Percentiles rank a stretch among this genome's conserved stretches.
Evolutionary conservation across 2,888 invertebrate species (phyloP).

Genomic region (Carabus problematicus): DNA sequence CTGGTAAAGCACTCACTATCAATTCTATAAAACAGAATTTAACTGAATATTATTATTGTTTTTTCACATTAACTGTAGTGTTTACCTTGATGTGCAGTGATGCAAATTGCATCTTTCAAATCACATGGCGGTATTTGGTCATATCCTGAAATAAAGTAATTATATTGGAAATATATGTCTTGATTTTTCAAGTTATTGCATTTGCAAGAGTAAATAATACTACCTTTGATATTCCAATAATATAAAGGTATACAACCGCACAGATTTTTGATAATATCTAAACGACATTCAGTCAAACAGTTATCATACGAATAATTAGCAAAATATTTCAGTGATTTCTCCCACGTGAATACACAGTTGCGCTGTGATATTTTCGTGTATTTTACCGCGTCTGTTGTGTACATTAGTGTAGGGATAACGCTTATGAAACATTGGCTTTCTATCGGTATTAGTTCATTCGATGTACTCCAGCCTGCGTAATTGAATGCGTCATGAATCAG

Average conservation of each 20-base stretch:
- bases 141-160: slow-evolving; percentile 27
- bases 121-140: slow-evolving; percentile 48
- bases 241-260: slow-evolving; percentile 71
- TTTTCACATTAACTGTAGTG: slow-evolving; percentile 43
- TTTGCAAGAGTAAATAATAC: slow-evolving; percentile 18
- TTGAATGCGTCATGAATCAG: slow-evolving; percentile 71
- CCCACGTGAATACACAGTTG: slow-evolving; percentile 68
- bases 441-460: slow-evolving; percentile 66
- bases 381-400: slow-evolving; percentile 65
- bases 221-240: slow-evolving; percentile 57
- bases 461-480: slow-evolving; percentile 68
- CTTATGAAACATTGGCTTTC: slow-evolving; percentile 68
- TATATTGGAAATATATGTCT: slow-evolving; percentile 1
- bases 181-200: background rate
- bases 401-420: slow-evolving; percentile 69
- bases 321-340: slow-evolving; percentile 58
- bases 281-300: slow-evolving; percentile 68
- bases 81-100: slow-evolving; percentile 54
- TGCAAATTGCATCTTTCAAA: slow-evolving; percentile 47
- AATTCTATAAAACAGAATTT: slow-evolving; percentile 13
- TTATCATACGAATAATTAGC: slow-evolving; percentile 69
- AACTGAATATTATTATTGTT: slow-evolving; percentile 9
- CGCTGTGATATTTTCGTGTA: slow-evolving; percentile 61
- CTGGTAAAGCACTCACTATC: slow-evolving; percentile 58
- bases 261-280: slow-evolving; percentile 57